phyloP scores from a whole-genome alignment of 2,888 invertebrate genomes.

The Xestia rhomboidea region DNA sequence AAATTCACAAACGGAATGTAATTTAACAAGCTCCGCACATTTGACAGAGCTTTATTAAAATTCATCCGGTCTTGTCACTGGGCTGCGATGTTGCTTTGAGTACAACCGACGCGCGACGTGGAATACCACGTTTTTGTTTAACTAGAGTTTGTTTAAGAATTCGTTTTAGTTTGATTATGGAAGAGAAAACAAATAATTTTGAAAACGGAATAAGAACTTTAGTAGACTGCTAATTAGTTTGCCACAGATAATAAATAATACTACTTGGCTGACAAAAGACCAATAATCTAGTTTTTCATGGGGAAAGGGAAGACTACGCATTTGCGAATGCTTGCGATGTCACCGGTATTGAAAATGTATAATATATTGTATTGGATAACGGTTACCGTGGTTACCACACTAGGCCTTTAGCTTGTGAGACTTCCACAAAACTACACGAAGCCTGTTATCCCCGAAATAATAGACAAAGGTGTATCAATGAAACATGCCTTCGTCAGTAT shows the following conservation, averaged over 20 bases:
- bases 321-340: neutral
- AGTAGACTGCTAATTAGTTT: neutral
- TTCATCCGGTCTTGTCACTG: slow-evolving; percentile 25
- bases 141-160: neutral
- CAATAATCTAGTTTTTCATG: neutral
- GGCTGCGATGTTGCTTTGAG: slow-evolving; percentile 21
- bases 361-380: too few relatives aligned
- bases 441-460: neutral
- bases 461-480: neutral
- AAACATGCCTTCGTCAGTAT: neutral
- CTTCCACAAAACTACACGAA: neutral
- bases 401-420: neutral
- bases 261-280: neutral
- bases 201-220: neutral
- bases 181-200: neutral
- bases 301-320: neutral
- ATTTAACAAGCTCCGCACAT: slow-evolving; percentile 29
- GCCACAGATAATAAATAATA: too few relatives aligned
- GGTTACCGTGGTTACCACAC: neutral
- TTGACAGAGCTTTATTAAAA: slow-evolving; percentile 52
- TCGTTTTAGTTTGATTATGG: neutral
- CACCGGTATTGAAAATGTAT: neutral
- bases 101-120: neutral
- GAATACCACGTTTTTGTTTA: slow-evolving; percentile 1
- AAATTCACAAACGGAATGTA: slow-evolving; percentile 38